Evolutionary conservation across 2,113 vertebrate species (phyloP).

Genomic region (pig (Sus scrofa)): T2T-Sscrofa CM000812.6:272455001-272455500

Average conservation of each 20-base stretch:
- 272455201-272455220: not conserved
- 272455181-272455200: constrained; percentile 1
- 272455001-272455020: not conserved
- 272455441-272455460: not conserved
- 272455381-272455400: not conserved
- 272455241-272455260: not conserved
- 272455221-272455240: not conserved
- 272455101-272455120: not conserved
- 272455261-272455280: not conserved
- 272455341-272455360: not conserved
- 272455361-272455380: not conserved
- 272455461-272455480: not conserved
- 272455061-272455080: not conserved
- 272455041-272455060: not conserved
- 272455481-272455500: not conserved
- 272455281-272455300: not conserved
- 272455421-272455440: not conserved
- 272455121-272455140: not conserved
- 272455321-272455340: not conserved
- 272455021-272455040: not conserved
- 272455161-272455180: not conserved
- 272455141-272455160: not conserved
- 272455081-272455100: not conserved
- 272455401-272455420: not conserved
- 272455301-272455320: not conserved